Percentiles rank a stretch among this genome's conserved stretches.
Evolutionary conservation across 2,888 invertebrate species (phyloP).

Genomic region (Acheta domesticus): DNA sequence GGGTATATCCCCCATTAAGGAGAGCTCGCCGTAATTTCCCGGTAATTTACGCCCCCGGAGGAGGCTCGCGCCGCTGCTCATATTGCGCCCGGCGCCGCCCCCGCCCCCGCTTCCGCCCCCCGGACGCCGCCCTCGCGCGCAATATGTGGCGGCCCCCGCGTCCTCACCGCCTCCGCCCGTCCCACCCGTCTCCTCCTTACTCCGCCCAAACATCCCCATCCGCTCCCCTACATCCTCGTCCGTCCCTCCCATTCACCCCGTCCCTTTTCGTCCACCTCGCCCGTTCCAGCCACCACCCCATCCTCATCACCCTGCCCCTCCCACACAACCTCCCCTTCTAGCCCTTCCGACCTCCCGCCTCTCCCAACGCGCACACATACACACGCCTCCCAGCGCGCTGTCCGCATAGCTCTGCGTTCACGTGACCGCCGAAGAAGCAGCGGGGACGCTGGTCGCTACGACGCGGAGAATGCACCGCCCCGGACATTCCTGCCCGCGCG

Average conservation of each 20-base stretch:
- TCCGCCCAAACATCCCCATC: neutral
- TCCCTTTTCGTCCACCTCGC: too few species aligned
- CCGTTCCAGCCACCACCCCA: too few species aligned
- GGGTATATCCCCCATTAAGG: slow-evolving; percentile 6
- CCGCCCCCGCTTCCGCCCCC: neutral
- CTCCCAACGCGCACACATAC: too few species aligned
- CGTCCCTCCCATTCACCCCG: neutral
- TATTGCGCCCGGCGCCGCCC: neutral
- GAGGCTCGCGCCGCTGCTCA: neutral
- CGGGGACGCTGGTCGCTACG: too few species aligned
- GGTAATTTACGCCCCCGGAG: slow-evolving; percentile 6
- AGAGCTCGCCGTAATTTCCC: neutral
- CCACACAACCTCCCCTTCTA: too few species aligned
- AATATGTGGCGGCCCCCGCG: neutral
- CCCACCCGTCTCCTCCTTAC: neutral
- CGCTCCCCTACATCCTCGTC: neutral
- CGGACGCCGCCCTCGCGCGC: neutral
- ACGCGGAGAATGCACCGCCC: too few species aligned
- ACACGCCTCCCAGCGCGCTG: too few species aligned
- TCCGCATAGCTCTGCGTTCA: too few species aligned
- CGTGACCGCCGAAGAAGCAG: too few species aligned
- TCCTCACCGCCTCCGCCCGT: neutral
- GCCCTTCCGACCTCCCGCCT: too few species aligned
- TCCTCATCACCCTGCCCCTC: too few species aligned
- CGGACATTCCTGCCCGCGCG: too few species aligned